Evolutionary conservation across 2,888 invertebrate species (phyloP).

Genomic region (Hipparchia semele): DNA sequence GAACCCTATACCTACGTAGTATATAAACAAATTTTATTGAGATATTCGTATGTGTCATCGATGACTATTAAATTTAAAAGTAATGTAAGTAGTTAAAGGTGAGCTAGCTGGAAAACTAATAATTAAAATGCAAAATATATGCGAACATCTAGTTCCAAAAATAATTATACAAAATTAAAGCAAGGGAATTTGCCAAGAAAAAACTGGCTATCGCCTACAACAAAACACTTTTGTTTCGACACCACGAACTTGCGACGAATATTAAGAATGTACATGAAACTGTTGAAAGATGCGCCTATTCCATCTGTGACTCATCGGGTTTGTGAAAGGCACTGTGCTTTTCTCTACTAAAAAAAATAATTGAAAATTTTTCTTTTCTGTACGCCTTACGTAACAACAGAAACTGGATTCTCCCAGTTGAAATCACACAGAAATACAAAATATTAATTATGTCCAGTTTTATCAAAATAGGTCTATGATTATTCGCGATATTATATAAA

Average conservation of each 20-base stretch:
- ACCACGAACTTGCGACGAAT: conserved; percentile 28
- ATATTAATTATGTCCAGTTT: too few relatives aligned
- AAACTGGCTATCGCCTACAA: conserved; percentile 42
- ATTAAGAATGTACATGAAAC: conserved; percentile 23
- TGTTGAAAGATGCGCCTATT: conserved; percentile 28
- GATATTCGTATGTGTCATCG: not conserved
- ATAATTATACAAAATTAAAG: conserved; percentile 43
- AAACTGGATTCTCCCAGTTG: too few relatives aligned
- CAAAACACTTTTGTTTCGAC: conserved; percentile 28
- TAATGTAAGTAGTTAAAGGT: not conserved
- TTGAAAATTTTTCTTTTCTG: not conserved
- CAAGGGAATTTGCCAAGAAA: conserved; percentile 49
- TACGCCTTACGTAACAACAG: too few relatives aligned
- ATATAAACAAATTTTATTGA: too few relatives aligned
- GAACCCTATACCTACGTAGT: too few relatives aligned
- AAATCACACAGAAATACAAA: too few relatives aligned
- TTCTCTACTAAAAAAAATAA: not conserved
- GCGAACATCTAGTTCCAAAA: conserved; percentile 43
- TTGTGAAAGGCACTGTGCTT: not conserved
- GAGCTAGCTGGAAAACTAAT: conserved; percentile 31
- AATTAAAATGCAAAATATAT: conserved; percentile 43
- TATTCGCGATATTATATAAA: too few relatives aligned
- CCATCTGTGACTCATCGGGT: conserved; percentile 1
- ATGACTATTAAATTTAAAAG: not conserved
- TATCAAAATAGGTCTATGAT: too few relatives aligned